A percentile compares a stretch with the other conserved stretches of the same genome.
phyloP scores from a whole-genome alignment of 2,888 invertebrate species.

The Trisateles emortualis region DNA sequence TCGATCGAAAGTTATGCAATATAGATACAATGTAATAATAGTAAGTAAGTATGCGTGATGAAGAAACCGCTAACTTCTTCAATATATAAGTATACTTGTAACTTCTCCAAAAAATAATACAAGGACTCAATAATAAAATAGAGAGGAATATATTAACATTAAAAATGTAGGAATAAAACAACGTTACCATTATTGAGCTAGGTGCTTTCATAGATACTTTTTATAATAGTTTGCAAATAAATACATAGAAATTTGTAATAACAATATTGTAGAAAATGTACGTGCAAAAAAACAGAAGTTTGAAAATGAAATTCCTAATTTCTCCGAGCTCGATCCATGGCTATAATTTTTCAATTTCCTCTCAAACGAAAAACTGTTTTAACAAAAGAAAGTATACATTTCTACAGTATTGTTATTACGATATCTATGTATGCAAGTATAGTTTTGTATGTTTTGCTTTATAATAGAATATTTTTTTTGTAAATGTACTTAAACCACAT shows the following conservation, averaged over 20 bases:
- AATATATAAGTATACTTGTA: conserved; percentile 27
- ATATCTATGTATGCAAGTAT: background rate
- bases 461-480: background rate
- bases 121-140: conserved; percentile 38
- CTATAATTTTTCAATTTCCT: too few relatives aligned
- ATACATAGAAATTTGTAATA: too few relatives aligned
- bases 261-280: too few relatives aligned
- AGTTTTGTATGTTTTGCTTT: background rate
- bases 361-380: too few relatives aligned
- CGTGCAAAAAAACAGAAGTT: too few relatives aligned
- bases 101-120: conserved; percentile 16
- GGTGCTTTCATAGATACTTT: conserved; percentile 44
- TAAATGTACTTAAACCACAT: background rate
- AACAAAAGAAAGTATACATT: too few relatives aligned
- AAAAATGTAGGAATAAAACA: conserved; percentile 28
- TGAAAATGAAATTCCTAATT: too few relatives aligned
- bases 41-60: background rate
- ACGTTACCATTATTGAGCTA: conserved; percentile 51
- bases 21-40: background rate
- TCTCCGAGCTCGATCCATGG: too few relatives aligned
- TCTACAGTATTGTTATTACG: background rate
- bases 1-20: too few relatives aligned
- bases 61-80: conserved; percentile 18
- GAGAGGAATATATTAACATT: conserved; percentile 24
- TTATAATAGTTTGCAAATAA: conserved; percentile 12